Base-by-base conservation (phyloP, 2,797 vertebrate genomes). In the Nasua narica region DNA sequence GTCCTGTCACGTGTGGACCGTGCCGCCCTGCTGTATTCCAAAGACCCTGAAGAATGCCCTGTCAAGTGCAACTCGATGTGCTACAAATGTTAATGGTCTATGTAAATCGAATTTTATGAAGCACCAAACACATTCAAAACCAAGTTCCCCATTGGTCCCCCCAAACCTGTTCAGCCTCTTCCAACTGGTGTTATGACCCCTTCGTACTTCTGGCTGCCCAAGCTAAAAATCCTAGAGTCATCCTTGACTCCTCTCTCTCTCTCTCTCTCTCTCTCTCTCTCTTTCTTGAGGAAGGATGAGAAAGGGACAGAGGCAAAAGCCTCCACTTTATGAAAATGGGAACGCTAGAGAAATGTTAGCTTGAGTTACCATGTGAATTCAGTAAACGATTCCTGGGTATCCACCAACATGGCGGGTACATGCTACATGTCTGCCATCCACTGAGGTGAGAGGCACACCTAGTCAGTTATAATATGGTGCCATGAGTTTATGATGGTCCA, bases 341-440 rank as follows among this genome's bases (percentile, higher is more conserved):
- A 70, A 5, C 32, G 1, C 25, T 82, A 19, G 76, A 62, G 58
- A 56, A 60, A 29, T 1, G 1, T 65, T 23, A 56, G 27, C 29
- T 19, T 21, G 25, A 11, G 19, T 58, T 52, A 43, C 23, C 56
- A n/a, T 19, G 40, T 13, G 16, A 82, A 79, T 27, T 13, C 54
- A 87, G 7, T 18, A 74, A 46, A 3, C 4, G 35, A 25, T 54
- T 37, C 40, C 7, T 11, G 40, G 65, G 40, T 14, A 62, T 58
- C 48, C 46, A 40, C 40, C 76, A 27, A 12, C 29, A 32, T 0
- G 2, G n/a, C 48, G 27, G 19, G 18, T 21, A 35, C 19, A 11
- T 0, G 15, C 8, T 9, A 40, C 35, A 37, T 0, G 48, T 1
- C 5, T 2, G 37, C 21, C 32, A 60, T 4, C 15, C 15, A 32